Conservation (phyloP, 2,888 invertebrate species). For the Nebria salina region DNA sequence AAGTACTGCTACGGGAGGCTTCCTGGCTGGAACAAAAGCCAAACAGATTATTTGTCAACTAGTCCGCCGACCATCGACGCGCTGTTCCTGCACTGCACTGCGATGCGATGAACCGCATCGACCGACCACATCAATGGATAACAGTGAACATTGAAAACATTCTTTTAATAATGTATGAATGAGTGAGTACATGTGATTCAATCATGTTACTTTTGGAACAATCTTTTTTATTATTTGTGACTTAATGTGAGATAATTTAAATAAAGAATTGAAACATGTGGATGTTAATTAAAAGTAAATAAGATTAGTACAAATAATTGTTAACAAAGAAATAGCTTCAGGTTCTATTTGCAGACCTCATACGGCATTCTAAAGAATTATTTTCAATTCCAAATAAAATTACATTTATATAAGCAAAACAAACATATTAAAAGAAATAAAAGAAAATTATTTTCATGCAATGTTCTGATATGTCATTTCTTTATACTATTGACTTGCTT, state of each 20-base stretch:
- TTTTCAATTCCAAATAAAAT: too few relatives aligned
- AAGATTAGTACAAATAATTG: not conserved
- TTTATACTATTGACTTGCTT: too few relatives aligned
- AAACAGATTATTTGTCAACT: conserved; percentile 48
- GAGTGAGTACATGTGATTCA: not conserved
- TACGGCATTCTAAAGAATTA: too few relatives aligned
- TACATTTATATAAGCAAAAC: too few relatives aligned
- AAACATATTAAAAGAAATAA: too few relatives aligned
- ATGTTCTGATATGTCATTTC: too few relatives aligned
- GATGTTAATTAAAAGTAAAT: not conserved
- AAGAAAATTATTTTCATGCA: too few relatives aligned
- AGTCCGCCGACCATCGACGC: conserved; percentile 7
- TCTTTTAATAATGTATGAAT: not conserved
- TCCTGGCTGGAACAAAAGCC: conserved; percentile 70
- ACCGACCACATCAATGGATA: not conserved
- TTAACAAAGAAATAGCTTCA: not conserved
- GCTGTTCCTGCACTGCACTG: not conserved
- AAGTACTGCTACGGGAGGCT: conserved; percentile 67
- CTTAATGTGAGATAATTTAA: not conserved
- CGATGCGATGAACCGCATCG: not conserved
- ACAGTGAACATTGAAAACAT: not conserved
- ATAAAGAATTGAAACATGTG: not conserved
- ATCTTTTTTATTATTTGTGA: not conserved
- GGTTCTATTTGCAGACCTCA: not conserved
- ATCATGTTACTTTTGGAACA: not conserved